phyloP scores from a whole-genome alignment of 2,888 invertebrate species.

The Drosophila austrosaltans region DNA sequence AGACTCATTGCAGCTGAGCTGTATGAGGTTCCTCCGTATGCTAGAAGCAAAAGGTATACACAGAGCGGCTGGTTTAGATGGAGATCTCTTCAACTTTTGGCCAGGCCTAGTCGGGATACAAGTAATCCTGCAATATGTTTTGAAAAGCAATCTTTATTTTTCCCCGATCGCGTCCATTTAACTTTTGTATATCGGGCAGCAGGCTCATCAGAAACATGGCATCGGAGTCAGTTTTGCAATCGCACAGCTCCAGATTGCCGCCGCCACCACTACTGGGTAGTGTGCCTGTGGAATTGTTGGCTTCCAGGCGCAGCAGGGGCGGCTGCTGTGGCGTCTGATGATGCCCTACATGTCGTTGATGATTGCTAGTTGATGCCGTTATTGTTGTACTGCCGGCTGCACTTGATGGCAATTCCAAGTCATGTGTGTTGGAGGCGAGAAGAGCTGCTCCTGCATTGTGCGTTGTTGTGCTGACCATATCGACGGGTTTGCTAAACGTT shows the following conservation, averaged over 20 bases:
- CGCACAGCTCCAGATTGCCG: conserved; percentile 72
- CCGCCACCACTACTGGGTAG: conserved; percentile 31
- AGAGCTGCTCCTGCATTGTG: conserved; percentile 35
- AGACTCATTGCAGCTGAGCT: conserved; percentile 51
- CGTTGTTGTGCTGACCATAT: conserved; percentile 79
- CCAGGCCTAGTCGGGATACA: conserved; percentile 81
- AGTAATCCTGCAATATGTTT: conserved; percentile 81
- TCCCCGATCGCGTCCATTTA: conserved; percentile 82
- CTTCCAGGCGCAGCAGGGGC: conserved; percentile 53
- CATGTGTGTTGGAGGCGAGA: conserved; percentile 22
- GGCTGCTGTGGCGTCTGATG: conserved; percentile 42
- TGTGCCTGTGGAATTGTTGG: conserved; percentile 41
- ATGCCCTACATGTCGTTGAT: conserved; percentile 44
- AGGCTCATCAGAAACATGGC: conserved; percentile 83
- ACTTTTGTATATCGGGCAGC: conserved; percentile 81
- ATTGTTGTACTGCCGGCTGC: conserved; percentile 16
- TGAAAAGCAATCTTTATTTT: conserved; percentile 83
- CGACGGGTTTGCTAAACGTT: conserved; percentile 75
- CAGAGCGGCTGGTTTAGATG: conserved; percentile 36
- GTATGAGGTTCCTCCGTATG: conserved; percentile 28
- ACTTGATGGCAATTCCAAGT: conserved; percentile 43
- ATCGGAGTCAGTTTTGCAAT: conserved; percentile 83
- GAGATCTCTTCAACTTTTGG: conserved; percentile 63
- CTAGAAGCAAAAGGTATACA: conserved; percentile 65
- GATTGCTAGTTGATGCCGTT: conserved; percentile 24